Evolutionary conservation across 2,888 invertebrate species (phyloP).

Genomic region (Dichetophora obliterata): DNA sequence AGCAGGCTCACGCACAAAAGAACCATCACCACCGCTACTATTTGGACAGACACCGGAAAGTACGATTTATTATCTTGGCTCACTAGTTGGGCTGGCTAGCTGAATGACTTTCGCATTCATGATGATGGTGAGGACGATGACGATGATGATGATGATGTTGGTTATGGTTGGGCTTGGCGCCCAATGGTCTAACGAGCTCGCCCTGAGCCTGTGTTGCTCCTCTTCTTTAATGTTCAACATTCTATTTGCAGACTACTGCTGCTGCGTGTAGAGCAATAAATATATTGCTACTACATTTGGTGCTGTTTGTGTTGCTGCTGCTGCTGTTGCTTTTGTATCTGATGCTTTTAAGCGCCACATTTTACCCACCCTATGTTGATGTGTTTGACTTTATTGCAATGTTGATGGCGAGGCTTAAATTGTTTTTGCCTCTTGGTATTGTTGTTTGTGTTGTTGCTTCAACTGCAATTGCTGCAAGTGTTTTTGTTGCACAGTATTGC

Average conservation of each 20-base stretch:
- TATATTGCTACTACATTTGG: background rate
- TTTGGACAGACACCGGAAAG: background rate
- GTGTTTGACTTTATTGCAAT: conserved; percentile 31
- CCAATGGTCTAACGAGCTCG: conserved; percentile 29
- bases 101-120: background rate
- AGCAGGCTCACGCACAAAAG: conserved; percentile 2
- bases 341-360: conserved; percentile 29
- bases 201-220: background rate
- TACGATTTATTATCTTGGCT: background rate
- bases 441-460: background rate
- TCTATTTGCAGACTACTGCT: background rate
- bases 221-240: background rate
- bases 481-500: background rate
- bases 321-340: background rate
- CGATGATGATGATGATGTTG: background rate
- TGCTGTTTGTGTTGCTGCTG: conserved; percentile 1
- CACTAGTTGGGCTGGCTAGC: background rate
- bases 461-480: background rate
- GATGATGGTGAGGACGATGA: background rate
- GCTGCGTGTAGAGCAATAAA: background rate
- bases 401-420: conserved; percentile 18
- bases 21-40: background rate
- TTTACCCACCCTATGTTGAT: conserved; percentile 15
- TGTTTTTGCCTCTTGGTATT: conserved; percentile 16
- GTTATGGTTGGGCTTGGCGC: background rate